Percentiles rank a stretch among this genome's conserved stretches.
Evolutionary conservation across 2,113 vertebrate species (phyloP).

Genomic region (Hippocampus zosterae): DNA sequence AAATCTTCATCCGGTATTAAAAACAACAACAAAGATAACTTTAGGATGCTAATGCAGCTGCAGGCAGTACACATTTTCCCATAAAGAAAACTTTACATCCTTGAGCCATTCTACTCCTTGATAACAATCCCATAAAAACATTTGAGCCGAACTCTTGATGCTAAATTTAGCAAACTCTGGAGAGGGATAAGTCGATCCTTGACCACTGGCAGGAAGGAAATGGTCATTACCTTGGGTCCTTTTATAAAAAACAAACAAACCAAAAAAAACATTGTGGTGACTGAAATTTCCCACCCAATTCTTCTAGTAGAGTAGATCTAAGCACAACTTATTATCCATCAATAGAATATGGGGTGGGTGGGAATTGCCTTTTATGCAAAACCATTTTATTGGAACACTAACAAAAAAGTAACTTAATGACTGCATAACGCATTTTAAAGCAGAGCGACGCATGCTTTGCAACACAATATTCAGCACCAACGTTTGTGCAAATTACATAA

Average conservation of each 20-base stretch:
- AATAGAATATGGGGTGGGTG: not conserved
- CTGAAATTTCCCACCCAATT: not conserved
- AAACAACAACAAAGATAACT: not conserved
- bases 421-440: not conserved
- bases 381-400: not conserved
- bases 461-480: not conserved
- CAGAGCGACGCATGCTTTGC: not conserved
- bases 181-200: not conserved
- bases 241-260: not conserved
- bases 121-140: not conserved
- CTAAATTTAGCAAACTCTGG: slow-evolving; percentile 43
- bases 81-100: not conserved
- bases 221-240: slow-evolving; percentile 8
- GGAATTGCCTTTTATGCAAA: not conserved
- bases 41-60: not conserved
- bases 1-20: not conserved
- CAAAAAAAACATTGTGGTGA: slow-evolving; percentile 1
- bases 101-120: not conserved
- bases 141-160: slow-evolving; percentile 33
- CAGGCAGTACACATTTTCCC: not conserved
- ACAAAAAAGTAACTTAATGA: not conserved
- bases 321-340: not conserved
- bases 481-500: not conserved
- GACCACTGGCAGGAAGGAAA: slow-evolving; percentile 48
- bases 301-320: not conserved